phyloP scores from a whole-genome alignment of 30 jellyfish, hydroid and myxozoan genomes.

The Cassiopea xamachana region DNA sequence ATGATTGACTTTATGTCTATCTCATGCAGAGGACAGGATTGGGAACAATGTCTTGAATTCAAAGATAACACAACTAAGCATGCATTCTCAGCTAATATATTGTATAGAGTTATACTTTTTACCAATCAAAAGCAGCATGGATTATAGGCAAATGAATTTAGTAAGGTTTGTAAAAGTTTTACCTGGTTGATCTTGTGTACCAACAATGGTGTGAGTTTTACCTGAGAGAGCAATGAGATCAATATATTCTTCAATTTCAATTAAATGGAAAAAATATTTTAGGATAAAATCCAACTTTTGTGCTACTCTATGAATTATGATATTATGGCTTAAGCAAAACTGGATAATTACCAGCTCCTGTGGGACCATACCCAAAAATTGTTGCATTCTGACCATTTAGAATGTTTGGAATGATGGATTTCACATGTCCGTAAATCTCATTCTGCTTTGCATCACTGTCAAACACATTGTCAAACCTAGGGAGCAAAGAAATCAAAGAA shows the following conservation, averaged over 20 bases:
- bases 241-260: too few species aligned
- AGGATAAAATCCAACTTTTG: too few species aligned
- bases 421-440: conserved; percentile 29
- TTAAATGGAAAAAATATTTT: too few species aligned
- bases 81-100: too few species aligned
- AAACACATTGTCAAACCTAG: conserved; percentile 56
- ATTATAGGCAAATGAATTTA: not conserved
- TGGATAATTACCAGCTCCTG: conserved; percentile 51
- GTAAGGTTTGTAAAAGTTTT: not conserved
- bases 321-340: not conserved
- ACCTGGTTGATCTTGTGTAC: conserved; percentile 53
- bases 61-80: too few species aligned
- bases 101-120: not conserved
- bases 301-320: too few species aligned
- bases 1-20: too few species aligned
- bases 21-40: too few species aligned
- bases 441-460: conserved; percentile 40
- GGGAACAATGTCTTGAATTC: too few species aligned
- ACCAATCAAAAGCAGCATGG: not conserved
- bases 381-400: conserved; percentile 62
- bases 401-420: conserved; percentile 14
- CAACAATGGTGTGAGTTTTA: conserved; percentile 66
- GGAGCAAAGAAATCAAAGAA: not conserved
- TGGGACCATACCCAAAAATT: conserved; percentile 65
- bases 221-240: not conserved